These are phyloP conservation scores for Sinohyriopsis cumingii DNA, from an alignment of 2,888 invertebrate genomes.

Conservation along the genomic window DNA sequence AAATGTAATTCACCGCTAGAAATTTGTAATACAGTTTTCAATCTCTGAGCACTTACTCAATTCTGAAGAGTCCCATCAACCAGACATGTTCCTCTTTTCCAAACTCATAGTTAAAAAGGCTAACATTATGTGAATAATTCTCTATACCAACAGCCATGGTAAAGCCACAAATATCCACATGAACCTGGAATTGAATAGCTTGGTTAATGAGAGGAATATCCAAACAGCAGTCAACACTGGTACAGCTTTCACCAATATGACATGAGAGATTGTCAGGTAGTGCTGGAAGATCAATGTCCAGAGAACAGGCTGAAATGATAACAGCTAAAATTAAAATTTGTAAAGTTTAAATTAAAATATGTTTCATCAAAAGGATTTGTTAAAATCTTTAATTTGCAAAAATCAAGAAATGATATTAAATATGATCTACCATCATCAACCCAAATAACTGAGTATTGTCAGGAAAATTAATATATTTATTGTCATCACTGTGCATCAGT, in stretches of 20 bases:
- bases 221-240: slow-evolving; percentile 40
- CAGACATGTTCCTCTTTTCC: slow-evolving; percentile 29
- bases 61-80: slow-evolving; percentile 28
- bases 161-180: slow-evolving; percentile 13
- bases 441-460: no score
- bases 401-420: no score
- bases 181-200: slow-evolving; percentile 3
- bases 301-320: slow-evolving; percentile 14
- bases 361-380: no score
- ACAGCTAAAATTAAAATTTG: neutral
- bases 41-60: slow-evolving; percentile 20
- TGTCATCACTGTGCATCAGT: no score
- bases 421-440: no score
- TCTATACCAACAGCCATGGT: slow-evolving; percentile 27
- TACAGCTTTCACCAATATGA: slow-evolving; percentile 30
- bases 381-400: no score
- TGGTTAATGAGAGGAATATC: slow-evolving; percentile 16
- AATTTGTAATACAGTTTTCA: no score
- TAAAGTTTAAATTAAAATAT: neutral
- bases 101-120: slow-evolving; percentile 25
- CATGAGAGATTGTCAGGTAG: slow-evolving; percentile 29
- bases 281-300: slow-evolving; percentile 15
- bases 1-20: no score
- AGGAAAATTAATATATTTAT: no score
- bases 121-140: slow-evolving; percentile 18